phyloP scores from a whole-genome alignment of 2,113 vertebrate genomes.

The Mionectes macconnelli region DNA sequence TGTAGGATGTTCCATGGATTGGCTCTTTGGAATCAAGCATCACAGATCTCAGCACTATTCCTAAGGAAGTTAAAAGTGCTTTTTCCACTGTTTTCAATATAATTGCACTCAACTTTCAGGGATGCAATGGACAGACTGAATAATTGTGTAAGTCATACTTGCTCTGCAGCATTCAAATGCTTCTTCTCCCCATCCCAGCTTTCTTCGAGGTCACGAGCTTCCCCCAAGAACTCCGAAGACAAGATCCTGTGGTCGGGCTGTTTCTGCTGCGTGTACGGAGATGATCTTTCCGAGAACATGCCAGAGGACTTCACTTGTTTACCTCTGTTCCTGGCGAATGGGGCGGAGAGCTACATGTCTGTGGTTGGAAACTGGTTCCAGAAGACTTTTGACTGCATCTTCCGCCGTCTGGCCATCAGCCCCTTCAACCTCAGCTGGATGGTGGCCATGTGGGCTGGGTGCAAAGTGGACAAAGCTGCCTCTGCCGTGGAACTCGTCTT shows the following conservation, averaged over 20 bases:
- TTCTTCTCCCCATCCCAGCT: constrained; percentile 5
- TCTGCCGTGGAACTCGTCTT: constrained; percentile 80
- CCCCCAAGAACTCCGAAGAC: constrained; percentile 62
- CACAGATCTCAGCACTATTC: neutral
- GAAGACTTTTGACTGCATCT: constrained; percentile 88
- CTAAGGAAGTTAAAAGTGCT: neutral
- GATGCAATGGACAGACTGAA: neutral
- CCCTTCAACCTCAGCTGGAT: constrained; percentile 88
- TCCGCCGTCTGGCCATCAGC: constrained; percentile 81
- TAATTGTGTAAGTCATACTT: neutral
- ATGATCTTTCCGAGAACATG: constrained; percentile 76
- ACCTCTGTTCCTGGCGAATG: constrained; percentile 84
- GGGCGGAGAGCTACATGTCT: constrained; percentile 75
- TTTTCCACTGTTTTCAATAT: neutral
- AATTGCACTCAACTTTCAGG: neutral
- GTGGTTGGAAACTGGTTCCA: constrained; percentile 88
- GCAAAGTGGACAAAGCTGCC: constrained; percentile 63
- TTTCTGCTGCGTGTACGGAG: constrained; percentile 82
- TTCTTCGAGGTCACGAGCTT: neutral
- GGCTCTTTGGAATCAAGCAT: neutral
- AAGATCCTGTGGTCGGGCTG: constrained; percentile 87
- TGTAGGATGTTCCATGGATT: neutral
- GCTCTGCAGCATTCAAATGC: neutral
- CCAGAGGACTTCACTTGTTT: constrained; percentile 84
- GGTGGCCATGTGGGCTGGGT: constrained; percentile 87